Evolutionary conservation across 2,797 vertebrate genomes (phyloP).

Genomic region (Semotilus atromaculatus): DNA sequence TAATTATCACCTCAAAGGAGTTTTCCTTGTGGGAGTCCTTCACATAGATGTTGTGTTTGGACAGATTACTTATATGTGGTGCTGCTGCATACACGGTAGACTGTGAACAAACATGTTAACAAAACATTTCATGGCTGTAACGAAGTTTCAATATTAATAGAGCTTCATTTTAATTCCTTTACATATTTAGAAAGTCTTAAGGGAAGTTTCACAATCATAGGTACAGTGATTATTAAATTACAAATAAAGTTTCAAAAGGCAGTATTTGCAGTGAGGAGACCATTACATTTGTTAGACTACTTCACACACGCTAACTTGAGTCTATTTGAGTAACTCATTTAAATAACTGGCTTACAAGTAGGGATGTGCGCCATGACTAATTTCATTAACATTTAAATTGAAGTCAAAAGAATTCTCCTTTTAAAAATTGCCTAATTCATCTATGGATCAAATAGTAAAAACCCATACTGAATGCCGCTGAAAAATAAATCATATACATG

Average conservation of each 20-base stretch:
- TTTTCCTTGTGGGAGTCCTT: slow-evolving; percentile 39
- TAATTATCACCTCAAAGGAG: slow-evolving; percentile 46
- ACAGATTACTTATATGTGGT: slow-evolving; percentile 26
- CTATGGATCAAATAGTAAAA: not conserved
- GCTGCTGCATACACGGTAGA: not conserved
- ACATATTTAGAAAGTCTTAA: not conserved
- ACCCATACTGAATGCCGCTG: not conserved
- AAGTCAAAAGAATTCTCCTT: not conserved
- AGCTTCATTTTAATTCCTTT: not conserved
- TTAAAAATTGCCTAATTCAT: not conserved
- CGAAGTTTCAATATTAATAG: not conserved
- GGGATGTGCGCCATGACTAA: not conserved
- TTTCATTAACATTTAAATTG: not conserved
- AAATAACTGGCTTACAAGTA: not conserved
- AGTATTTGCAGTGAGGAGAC: not conserved
- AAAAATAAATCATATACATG: not conserved
- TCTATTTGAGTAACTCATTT: not conserved
- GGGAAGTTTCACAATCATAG: not conserved
- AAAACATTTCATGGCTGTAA: slow-evolving; percentile 4
- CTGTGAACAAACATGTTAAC: slow-evolving; percentile 22
- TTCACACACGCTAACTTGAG: not conserved
- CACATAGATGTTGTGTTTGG: slow-evolving; percentile 45
- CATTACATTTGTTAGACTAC: not conserved
- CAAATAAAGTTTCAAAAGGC: too few relatives aligned
- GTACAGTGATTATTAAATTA: too few relatives aligned